phyloP scores from a whole-genome alignment of 2,888 invertebrate genomes.

The Oscheius sp. region DNA sequence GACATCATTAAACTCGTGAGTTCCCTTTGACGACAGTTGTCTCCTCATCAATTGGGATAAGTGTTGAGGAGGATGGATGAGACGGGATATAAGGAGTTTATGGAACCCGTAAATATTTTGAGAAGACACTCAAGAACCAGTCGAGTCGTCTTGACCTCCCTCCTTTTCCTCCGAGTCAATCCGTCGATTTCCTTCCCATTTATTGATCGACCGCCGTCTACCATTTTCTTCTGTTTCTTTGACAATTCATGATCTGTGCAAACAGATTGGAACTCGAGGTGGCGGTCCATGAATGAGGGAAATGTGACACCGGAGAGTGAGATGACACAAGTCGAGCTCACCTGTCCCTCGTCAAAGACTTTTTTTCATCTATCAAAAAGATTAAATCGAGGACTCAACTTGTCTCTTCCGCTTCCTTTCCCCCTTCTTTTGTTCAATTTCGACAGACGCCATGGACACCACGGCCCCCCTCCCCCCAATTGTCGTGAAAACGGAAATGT shows the following conservation, averaged over 20 bases:
- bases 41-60: no score
- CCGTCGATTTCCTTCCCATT: neutral
- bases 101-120: no score
- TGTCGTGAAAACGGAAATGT: slow-evolving; percentile 8
- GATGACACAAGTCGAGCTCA: slow-evolving; percentile 14
- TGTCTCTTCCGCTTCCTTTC: no score
- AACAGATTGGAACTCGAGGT: slow-evolving; percentile 27
- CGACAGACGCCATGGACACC: neutral
- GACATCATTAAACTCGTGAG: slow-evolving; percentile 29
- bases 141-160: neutral
- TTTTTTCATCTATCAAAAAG: no score
- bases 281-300: slow-evolving; percentile 24
- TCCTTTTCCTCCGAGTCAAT: neutral
- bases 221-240: no score
- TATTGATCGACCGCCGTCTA: neutral
- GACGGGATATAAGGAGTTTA: no score
- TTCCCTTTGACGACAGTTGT: neutral
- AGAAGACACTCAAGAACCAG: neutral
- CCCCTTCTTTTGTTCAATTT: neutral
- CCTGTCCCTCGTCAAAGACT: slow-evolving; percentile 1
- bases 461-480: neutral
- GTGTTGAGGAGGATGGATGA: no score
- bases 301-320: slow-evolving; percentile 19
- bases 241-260: slow-evolving; percentile 23
- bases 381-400: no score